Evolutionary conservation across 1,140 invertebrate species (phyloP), one percentile per base, ranked within the genome.

Genomic region (Drosophila nebulosa): DNA sequence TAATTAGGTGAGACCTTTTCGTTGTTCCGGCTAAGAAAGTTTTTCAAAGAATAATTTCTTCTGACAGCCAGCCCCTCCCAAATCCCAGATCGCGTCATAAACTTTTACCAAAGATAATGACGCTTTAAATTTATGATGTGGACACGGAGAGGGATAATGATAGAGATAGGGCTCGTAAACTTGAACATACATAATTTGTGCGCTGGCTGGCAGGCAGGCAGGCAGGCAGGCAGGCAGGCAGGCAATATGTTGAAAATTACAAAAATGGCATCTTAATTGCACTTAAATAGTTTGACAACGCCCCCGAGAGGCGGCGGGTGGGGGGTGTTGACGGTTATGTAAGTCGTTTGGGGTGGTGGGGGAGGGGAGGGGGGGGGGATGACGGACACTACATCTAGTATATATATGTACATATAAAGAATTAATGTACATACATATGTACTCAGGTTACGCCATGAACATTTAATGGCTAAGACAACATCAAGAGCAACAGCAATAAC

Each of bases 181-280:
- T 66, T 66, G 53, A 60, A 42, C 39, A 65, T 66, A 79, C 73
- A 85, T 84, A 65, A 85, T 85, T 85, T 79, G 9, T 18, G 68
- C 80, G 30, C n/a, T n/a, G n/a, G n/a, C n/a, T n/a, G n/a, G n/a
- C n/a, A n/a, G n/a, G n/a, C n/a, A n/a, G n/a, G n/a, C n/a, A n/a
- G n/a, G n/a, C n/a, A n/a, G n/a, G n/a, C n/a, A n/a, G n/a, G n/a
- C n/a, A n/a, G n/a, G n/a, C n/a, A n/a, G n/a, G n/a, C 3, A 55
- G 61, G 69, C 64, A 80, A 63, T 79, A 77, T 74, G 80, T 64
- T 74, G 73, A 85, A 78, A 64, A 88, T 86, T 81, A 81, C 69
- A 78, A 81, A 46, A 86, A 81, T 81, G 66, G 76, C 76, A 65
- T 70, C 78, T 88, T 88, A 86, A 86, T 86, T 86, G 83, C 70